A percentile compares a stretch with the other conserved stretches of the same genome.
Conservation (phyloP, 2,888 invertebrate genomes). For the Crepidodera aurea region DNA sequence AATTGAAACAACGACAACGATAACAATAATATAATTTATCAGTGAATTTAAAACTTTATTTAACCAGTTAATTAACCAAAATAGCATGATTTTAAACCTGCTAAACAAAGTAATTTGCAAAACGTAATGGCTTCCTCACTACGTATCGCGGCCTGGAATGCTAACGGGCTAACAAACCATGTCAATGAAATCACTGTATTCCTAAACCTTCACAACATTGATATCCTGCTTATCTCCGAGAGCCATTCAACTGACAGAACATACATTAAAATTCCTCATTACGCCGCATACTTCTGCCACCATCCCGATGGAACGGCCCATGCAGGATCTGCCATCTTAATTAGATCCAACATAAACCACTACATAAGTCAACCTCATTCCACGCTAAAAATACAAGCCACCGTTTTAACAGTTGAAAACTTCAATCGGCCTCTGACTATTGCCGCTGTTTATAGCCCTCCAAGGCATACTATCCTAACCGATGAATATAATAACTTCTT, state of each 20-base stretch:
- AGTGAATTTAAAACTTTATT: constrained; percentile 1
- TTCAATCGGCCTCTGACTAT: constrained; percentile 4
- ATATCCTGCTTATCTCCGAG: constrained; percentile 2
- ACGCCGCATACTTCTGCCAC: not conserved
- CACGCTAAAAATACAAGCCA: too few species aligned
- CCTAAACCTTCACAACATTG: not conserved
- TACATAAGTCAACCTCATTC: not conserved
- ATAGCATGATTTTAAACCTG: constrained; percentile 1
- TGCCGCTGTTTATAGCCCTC: not conserved
- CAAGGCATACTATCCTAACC: not conserved
- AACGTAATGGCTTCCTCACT: constrained; percentile 6
- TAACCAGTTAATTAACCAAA: not conserved
- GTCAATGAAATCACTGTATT: constrained; percentile 2
- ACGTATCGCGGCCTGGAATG: not conserved
- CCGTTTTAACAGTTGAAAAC: not conserved
- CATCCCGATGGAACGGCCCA: not conserved
- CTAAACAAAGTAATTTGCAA: constrained; percentile 7
- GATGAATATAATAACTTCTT: constrained; percentile 4
- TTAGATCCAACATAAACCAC: not conserved
- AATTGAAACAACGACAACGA: not conserved
- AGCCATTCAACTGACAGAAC: constrained; percentile 10
- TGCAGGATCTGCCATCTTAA: too few species aligned
- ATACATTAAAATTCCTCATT: not conserved
- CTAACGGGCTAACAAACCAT: constrained; percentile 3
- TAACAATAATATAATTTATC: not conserved